Evolutionary conservation across 2,113 vertebrate genomes (phyloP), one percentile per base, ranked within the genome.

Genomic region (Dicaeum eximium): DNA sequence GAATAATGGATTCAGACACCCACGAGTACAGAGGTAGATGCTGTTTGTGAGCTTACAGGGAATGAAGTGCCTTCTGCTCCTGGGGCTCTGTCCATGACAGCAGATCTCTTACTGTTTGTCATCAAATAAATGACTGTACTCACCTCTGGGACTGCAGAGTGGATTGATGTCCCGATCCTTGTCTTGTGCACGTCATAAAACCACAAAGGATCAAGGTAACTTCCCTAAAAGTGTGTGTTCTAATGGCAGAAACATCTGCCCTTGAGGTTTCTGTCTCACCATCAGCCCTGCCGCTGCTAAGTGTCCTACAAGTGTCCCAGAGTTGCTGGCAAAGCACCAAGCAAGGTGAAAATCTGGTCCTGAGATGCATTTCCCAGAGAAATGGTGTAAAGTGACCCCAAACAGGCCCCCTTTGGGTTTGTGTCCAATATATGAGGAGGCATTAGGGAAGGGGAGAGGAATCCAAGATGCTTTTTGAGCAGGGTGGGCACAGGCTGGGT

Each of bases 391-490:
- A 84, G 35, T 30, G 44, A 13, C 51, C 51, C 47, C 42, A 14
- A 18, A 8, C 13, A 15, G 31, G 19, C 20, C 8, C 48, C 47
- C 1, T 47, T 51, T n/a, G 17, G 42, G 40, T 73, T 53, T 25
- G 51, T 16, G 51, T 50, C 4, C 42, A 5, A 6, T 4, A 3
- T 0, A 4, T 0, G 5, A 22, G 47, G 54, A 50, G 27, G 15
- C 1, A 0, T 2, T 35, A 20, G 31, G 6, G 28, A 45, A 4
- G 0, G 19, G 44, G 22, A 88, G 45, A 25, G 24, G 18, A 11
- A 11, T 27, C 42, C 23, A 3, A 47, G 2, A 1, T 0, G 0
- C 10, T 21, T 14, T 60, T 15, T 7, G 48, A 54, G 69, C 37
- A 40, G 44, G 24, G 57, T 67, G 45, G 25, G 75, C 9, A 25